These are phyloP conservation scores for Melanerpes formicivorus DNA, from an alignment of 2,113 vertebrate genomes.

Conservation along the genomic window DNA sequence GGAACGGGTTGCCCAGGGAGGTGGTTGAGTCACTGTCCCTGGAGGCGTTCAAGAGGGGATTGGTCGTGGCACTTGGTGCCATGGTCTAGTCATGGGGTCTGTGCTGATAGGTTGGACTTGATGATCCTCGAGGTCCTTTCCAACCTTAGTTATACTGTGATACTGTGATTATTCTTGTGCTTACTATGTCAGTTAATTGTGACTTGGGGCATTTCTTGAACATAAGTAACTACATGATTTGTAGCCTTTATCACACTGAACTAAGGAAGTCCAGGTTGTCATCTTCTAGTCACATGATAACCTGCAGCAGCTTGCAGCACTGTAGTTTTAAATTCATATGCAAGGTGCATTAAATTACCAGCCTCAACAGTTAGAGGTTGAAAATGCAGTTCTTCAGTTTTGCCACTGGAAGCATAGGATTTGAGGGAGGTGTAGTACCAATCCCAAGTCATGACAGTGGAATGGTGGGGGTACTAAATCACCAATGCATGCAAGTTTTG, in stretches of 20 bases:
- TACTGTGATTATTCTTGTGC: background rate
- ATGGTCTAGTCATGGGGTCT: no score
- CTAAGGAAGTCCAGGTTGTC: background rate
- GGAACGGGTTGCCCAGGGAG: no score
- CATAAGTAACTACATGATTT: background rate
- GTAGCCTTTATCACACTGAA: background rate
- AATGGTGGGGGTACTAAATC: background rate
- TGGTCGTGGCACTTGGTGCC: no score
- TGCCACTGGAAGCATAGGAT: rapidly evolving
- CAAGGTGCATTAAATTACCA: background rate
- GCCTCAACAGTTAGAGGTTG: background rate
- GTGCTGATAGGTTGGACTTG: no score
- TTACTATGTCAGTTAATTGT: background rate
- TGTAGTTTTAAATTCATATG: background rate
- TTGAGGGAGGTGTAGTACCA: background rate
- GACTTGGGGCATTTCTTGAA: background rate
- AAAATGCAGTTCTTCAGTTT: background rate
- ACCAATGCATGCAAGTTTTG: background rate
- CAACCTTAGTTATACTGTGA: no score
- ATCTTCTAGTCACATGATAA: background rate
- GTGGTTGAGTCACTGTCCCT: no score
- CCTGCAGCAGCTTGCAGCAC: background rate
- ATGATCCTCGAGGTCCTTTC: no score
- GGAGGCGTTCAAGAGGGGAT: no score
- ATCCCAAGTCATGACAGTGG: background rate